These are phyloP conservation scores for Acanthurus tractus DNA, from an alignment of 2,797 vertebrate species.

Conservation along the genomic window DNA sequence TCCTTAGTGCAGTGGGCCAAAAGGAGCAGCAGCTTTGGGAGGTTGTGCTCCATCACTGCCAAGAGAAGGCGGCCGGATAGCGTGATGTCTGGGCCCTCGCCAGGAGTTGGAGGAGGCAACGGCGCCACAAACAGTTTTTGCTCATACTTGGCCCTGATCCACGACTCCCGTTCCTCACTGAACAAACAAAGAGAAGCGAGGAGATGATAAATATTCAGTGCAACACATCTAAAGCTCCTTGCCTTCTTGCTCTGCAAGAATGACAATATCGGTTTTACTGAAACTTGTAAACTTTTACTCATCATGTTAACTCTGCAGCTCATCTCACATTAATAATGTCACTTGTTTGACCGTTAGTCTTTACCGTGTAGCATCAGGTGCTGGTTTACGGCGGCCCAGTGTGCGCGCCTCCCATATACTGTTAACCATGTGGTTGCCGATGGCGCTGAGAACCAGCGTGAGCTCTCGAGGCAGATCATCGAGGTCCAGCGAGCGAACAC, in stretches of 20 bases:
- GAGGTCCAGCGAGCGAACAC: constrained; percentile 93
- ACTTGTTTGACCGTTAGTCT: background rate
- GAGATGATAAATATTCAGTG: background rate
- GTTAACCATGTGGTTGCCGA: constrained; percentile 93
- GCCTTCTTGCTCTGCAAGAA: background rate
- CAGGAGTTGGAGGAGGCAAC: constrained; percentile 82
- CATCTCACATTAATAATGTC: background rate
- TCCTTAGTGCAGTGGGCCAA: constrained; percentile 93
- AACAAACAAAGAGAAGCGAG: constrained; percentile 27
- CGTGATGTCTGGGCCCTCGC: constrained; percentile 86
- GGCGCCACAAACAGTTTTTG: constrained; percentile 93
- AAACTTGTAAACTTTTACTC: background rate
- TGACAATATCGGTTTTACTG: background rate
- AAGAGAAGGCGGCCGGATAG: constrained; percentile 82
- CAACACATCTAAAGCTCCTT: constrained; percentile 9
- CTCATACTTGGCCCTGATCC: constrained; percentile 96
- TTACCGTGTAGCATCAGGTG: constrained; percentile 89
- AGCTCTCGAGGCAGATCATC: constrained; percentile 94
- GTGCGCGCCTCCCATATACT: constrained; percentile 92
- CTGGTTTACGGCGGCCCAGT: constrained; percentile 88
- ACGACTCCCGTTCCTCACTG: constrained; percentile 93
- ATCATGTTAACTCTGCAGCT: background rate
- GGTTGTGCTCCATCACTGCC: constrained; percentile 90
- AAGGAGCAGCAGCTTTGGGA: constrained; percentile 90
- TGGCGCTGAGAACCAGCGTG: constrained; percentile 91